These are phyloP conservation scores for Trichogramma pretiosum DNA, from an alignment of 1,140 invertebrate species.

Conservation along the genomic window DNA sequence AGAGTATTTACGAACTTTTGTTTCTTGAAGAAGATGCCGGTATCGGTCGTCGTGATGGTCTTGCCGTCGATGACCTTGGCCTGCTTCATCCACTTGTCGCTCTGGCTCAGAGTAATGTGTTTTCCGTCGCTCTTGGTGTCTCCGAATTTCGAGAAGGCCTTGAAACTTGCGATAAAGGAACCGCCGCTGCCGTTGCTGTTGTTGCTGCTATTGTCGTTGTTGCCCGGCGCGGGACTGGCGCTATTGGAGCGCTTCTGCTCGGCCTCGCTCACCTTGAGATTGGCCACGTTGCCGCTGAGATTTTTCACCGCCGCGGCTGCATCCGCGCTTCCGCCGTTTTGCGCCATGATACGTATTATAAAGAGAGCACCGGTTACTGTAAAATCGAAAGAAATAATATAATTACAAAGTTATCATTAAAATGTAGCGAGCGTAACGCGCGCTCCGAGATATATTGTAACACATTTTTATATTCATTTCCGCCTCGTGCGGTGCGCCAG, in stretches of 20 bases:
- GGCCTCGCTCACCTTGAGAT: conserved; percentile 27
- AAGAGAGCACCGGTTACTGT: no score
- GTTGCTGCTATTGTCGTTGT: conserved; percentile 8
- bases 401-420: no score
- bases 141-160: conserved; percentile 77
- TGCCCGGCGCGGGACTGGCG: conserved; percentile 23
- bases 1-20: conserved; percentile 57
- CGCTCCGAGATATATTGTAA: no score
- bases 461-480: no score
- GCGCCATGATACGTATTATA: no score
- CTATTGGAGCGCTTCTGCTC: conserved; percentile 22
- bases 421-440: no score
- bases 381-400: no score
- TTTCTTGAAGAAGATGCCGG: conserved; percentile 81
- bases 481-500: no score
- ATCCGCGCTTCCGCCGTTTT: no score
- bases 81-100: conserved; percentile 93
- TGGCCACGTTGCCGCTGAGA: conserved; percentile 26
- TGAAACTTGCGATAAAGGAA: conserved; percentile 43
- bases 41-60: conserved; percentile 81
- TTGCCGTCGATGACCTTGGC: conserved; percentile 86
- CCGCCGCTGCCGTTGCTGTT: conserved; percentile 1
- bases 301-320: conserved; percentile 14
- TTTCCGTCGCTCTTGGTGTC: conserved; percentile 80
- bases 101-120: conserved; percentile 75